These are phyloP conservation scores for Epinotia demarniana DNA, from an alignment of 2,888 invertebrate species.

Conservation along the genomic window DNA sequence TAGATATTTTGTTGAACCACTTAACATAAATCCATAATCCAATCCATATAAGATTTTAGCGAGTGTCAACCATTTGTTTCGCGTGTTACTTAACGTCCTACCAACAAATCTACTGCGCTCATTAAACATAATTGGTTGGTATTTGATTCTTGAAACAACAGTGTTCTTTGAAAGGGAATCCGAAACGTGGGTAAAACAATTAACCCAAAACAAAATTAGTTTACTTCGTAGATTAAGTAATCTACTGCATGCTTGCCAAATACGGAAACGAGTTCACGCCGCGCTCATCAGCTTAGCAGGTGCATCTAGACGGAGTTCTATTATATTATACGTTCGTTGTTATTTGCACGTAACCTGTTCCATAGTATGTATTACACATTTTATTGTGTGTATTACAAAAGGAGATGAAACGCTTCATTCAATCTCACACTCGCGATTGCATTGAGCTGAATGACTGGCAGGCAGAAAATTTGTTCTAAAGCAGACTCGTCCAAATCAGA, in stretches of 20 bases:
- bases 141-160: constrained; percentile 25
- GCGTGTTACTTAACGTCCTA: constrained; percentile 18
- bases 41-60: too few species aligned
- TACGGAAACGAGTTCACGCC: constrained; percentile 37
- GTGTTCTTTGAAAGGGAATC: constrained; percentile 26
- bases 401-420: constrained; percentile 59
- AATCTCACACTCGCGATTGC: constrained; percentile 49
- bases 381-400: constrained; percentile 58
- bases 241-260: constrained; percentile 35
- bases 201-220: constrained; percentile 37
- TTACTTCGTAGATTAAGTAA: constrained; percentile 33
- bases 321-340: constrained; percentile 7
- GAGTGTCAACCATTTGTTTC: not conserved
- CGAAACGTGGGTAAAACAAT: constrained; percentile 44
- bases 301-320: constrained; percentile 23
- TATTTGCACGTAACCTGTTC: constrained; percentile 20
- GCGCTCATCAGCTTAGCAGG: constrained; percentile 27
- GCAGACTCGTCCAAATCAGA: constrained; percentile 41
- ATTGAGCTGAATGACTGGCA: constrained; percentile 40
- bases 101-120: constrained; percentile 19
- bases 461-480: constrained; percentile 45
- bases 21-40: too few species aligned
- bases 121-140: constrained; percentile 32
- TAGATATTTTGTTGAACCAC: too few species aligned
- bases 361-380: constrained; percentile 49